phyloP scores from a whole-genome alignment of 2,797 vertebrate genomes.

The Rhodeus uyekii region DNA sequence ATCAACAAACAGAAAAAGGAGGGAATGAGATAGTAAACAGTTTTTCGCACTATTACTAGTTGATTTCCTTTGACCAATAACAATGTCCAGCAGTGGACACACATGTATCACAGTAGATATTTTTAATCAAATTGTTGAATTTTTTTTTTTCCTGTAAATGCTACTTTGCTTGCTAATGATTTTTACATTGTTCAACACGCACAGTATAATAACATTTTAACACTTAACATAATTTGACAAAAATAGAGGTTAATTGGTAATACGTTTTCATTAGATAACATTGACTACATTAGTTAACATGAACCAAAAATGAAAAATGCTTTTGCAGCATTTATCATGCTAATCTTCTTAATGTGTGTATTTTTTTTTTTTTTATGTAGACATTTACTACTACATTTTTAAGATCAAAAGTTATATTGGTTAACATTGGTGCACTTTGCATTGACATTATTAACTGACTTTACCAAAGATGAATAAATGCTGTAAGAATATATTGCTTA shows the following conservation, averaged over 20 bases:
- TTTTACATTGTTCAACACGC: background rate
- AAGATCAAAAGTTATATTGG: no score
- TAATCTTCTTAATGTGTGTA: no score
- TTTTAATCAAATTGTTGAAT: background rate
- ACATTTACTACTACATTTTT: no score
- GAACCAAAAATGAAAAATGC: no score
- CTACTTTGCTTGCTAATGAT: background rate
- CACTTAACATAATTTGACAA: background rate
- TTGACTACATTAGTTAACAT: background rate
- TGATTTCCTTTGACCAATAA: background rate
- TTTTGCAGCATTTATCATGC: no score
- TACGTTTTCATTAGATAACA: background rate
- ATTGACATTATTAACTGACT: no score
- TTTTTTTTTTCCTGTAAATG: background rate
- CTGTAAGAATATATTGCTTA: no score
- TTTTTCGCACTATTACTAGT: background rate
- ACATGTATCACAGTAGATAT: background rate
- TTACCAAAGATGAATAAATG: no score
- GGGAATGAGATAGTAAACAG: background rate
- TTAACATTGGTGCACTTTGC: no score
- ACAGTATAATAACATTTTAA: background rate
- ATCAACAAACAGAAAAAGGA: constrained; percentile 16
- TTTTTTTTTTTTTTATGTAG: no score
- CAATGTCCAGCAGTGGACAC: background rate
- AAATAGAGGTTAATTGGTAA: background rate